Conservation (phyloP, 2,113 vertebrate genomes). For the Garra rufa region DNA sequence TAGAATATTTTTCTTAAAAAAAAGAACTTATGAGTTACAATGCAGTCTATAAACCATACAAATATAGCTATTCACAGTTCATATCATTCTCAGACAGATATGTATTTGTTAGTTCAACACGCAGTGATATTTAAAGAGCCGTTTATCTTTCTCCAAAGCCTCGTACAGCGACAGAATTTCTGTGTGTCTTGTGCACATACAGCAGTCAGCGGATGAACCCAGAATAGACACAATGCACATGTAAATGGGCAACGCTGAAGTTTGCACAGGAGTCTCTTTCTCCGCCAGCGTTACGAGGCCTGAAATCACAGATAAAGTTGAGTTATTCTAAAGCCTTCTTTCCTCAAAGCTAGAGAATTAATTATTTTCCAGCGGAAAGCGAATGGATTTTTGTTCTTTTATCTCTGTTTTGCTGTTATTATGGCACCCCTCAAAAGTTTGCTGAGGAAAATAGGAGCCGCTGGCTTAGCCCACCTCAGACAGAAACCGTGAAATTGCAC, state of each 20-base stretch:
- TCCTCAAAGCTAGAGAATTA: conserved; percentile 26
- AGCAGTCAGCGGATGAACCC: conserved; percentile 17
- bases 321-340: conserved; percentile 28
- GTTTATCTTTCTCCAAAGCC: conserved; percentile 8
- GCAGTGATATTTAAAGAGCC: not conserved
- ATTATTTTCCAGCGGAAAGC: conserved; percentile 42
- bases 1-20: not conserved
- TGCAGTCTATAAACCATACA: not conserved
- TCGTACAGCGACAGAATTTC: not conserved
- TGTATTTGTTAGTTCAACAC: not conserved
- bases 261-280: not conserved
- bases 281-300: conserved; percentile 16
- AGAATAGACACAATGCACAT: conserved; percentile 40
- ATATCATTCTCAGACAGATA: conserved; percentile 21
- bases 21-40: not conserved
- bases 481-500: not conserved
- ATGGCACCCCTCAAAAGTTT: conserved; percentile 13
- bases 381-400: conserved; percentile 9
- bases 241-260: conserved; percentile 19
- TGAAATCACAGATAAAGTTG: conserved; percentile 38
- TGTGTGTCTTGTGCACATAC: not conserved
- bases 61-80: not conserved
- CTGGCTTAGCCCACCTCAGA: conserved; percentile 16
- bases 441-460: conserved; percentile 26
- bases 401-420: conserved; percentile 40